Evolutionary conservation across 2,797 vertebrate species (phyloP).

Genomic region (Buphagus erythrorhynchus): DNA sequence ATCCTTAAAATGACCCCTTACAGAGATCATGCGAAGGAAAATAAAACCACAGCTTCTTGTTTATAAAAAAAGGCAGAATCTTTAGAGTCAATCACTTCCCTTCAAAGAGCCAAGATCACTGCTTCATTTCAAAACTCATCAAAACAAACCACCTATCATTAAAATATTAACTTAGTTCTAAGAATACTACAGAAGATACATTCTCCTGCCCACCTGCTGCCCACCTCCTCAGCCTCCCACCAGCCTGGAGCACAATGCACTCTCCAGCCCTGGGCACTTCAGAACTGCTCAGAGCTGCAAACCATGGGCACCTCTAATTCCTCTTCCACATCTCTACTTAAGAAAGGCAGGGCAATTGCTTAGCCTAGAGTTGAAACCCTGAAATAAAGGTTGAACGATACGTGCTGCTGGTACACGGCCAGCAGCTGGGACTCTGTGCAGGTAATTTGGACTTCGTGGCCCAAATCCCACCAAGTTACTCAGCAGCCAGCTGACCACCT

Average conservation of each 20-base stretch:
- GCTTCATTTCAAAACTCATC: conserved; percentile 26
- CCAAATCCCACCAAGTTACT: not conserved
- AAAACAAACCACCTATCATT: not conserved
- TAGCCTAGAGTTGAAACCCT: not conserved
- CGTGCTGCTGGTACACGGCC: accelerated
- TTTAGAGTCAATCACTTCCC: conserved; percentile 21
- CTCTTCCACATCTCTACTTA: not conserved
- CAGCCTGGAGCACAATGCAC: accelerated
- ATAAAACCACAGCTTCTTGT: conserved; percentile 44
- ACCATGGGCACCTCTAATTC: not conserved
- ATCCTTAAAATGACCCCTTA: conserved; percentile 61
- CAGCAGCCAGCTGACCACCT: not conserved
- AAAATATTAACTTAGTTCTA: conserved; percentile 39
- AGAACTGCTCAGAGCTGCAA: not conserved
- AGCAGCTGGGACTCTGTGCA: not conserved
- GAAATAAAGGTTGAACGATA: not conserved
- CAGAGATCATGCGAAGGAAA: conserved; percentile 16
- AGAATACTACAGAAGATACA: not conserved
- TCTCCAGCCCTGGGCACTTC: not conserved
- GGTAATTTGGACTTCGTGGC: not conserved
- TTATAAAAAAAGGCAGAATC: conserved; percentile 21
- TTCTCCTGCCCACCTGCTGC: not conserved
- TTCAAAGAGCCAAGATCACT: not conserved
- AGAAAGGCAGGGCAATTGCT: not conserved
- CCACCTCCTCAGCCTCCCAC: not conserved